phyloP scores from a whole-genome alignment of 2,113 vertebrate genomes.

The Ailuropoda melanoleuca region DNA sequence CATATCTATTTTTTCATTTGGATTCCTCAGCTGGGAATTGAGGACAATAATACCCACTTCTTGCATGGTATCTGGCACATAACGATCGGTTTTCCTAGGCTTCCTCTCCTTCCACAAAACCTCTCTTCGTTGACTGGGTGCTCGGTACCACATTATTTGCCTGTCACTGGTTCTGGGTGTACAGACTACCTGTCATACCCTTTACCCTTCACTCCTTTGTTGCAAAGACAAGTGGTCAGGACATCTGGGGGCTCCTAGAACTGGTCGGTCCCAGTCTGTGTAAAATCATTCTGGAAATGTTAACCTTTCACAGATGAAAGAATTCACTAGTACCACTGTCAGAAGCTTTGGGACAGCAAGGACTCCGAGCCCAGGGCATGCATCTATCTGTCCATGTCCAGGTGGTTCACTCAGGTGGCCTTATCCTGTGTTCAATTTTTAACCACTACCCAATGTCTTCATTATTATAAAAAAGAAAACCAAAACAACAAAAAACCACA shows the following conservation, averaged over 20 bases:
- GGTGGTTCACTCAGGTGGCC: neutral
- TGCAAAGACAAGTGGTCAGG: neutral
- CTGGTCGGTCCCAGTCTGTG: neutral
- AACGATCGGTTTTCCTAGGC: neutral
- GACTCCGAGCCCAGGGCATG: neutral
- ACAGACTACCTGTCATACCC: too few species aligned
- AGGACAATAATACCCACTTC: neutral
- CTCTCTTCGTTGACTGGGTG: neutral
- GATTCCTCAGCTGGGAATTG: neutral
- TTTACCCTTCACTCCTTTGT: neutral
- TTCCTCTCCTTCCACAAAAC: neutral
- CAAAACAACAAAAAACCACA: too few species aligned
- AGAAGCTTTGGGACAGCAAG: neutral
- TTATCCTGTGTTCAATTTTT: neutral
- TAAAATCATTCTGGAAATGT: neutral
- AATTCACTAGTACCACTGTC: neutral
- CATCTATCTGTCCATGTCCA: neutral
- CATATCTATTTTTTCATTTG: neutral
- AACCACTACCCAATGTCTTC: constrained; percentile 41
- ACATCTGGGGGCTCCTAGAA: neutral
- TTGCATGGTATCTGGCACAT: neutral
- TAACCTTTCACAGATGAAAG: neutral
- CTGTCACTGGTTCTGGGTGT: neutral
- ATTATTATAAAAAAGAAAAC: constrained; percentile 61
- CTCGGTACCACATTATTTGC: neutral